Base-by-base conservation (phyloP, 2,888 invertebrate genomes). In the Brachylomia viminalis region DNA sequence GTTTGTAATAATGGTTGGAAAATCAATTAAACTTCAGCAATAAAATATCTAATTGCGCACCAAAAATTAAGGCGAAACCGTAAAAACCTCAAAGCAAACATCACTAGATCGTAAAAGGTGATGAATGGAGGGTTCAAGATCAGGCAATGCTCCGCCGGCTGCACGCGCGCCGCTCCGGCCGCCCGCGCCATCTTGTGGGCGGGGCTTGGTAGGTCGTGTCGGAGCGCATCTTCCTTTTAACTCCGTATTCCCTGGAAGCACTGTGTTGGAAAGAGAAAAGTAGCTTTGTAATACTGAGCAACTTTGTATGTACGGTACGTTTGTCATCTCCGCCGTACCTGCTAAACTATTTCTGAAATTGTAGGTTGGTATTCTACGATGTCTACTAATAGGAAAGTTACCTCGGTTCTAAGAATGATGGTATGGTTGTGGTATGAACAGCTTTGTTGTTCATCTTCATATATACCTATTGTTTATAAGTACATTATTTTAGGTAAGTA, bases 71-170 rank as follows among this genome's bases (percentile, higher is more conserved):
- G 92, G 93, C 91, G 92, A 94, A 95, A 93, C 94, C 92, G 92
- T 95, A 92, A 95, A 92, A 93, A 93, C 93, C 93, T 90, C 93
- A 94, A 93, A 93, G 92, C 91, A 93, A 92, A 93, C 91, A 92
- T 90, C 74, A 89, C 88, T 88, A 89, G 89, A 88, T 95, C 95
- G 94, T 95, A 94, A 95, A 95, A 90, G 88, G 93, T 94, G 94
- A 95, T 95, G 94, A 95, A 95, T 95, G 94, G 94, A 94, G 91
- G 93, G 93, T 94, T 94, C 95, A 95, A 94, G 93, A 95, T 91
- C 95, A 94, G 90, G 87, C 92, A 92, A 89, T 87, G 90, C 84
- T 90, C 90, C 84, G 91, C 92, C 93, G 88, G 86, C 85, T 80
- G 86, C 91, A 88, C 88, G 82, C 79, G 85, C 84, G 87, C 77